Percentiles rank a stretch among this genome's conserved stretches.
Evolutionary conservation across 2,113 vertebrate genomes (phyloP).

Genomic region (Procavia capensis): DNA sequence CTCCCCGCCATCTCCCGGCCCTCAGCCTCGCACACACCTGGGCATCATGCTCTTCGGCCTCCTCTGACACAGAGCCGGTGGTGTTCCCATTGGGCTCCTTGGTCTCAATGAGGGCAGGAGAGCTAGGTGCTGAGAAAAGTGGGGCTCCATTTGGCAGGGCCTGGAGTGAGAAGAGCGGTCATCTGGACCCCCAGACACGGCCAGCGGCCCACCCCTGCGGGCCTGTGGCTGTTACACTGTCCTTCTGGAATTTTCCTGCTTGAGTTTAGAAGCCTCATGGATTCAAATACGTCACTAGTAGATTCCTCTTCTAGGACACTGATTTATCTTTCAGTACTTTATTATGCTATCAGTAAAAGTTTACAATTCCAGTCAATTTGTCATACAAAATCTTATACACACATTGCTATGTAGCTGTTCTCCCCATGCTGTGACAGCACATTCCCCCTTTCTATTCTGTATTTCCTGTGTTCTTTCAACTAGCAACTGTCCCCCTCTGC

Average conservation of each 20-base stretch:
- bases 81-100: conserved; percentile 89
- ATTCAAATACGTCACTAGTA: neutral
- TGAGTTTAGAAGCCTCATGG: neutral
- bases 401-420: no score
- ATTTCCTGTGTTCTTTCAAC: no score
- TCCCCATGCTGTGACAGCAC: no score
- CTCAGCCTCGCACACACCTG: conserved; percentile 83
- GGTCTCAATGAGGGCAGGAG: conserved; percentile 91
- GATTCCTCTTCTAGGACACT: neutral
- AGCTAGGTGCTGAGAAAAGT: conserved; percentile 91
- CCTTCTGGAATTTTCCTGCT: neutral
- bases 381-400: no score
- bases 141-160: conserved; percentile 59
- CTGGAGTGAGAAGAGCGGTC: neutral
- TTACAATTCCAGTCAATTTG: no score
- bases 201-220: neutral
- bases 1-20: neutral
- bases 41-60: conserved; percentile 86
- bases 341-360: no score
- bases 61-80: conserved; percentile 82
- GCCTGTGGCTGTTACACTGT: accelerated
- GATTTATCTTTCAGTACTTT: no score
- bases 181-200: neutral
- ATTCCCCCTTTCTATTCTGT: no score
- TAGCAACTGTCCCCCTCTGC: no score